Conservation (phyloP, 2,888 invertebrate species). For the Bedellia somnulentella region DNA sequence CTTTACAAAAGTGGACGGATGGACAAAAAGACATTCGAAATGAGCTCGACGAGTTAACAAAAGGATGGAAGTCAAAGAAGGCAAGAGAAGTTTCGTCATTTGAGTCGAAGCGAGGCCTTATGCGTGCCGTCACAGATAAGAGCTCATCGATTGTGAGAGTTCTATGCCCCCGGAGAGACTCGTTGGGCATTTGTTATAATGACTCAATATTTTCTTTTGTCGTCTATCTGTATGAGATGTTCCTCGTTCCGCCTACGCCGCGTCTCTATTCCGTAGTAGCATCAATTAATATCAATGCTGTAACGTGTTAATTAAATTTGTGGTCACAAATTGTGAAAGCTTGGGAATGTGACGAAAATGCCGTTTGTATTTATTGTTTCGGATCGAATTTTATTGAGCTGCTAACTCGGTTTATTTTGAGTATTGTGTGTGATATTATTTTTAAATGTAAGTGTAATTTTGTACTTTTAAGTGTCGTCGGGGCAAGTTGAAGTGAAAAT, state of each 20-base stretch:
- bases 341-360: constrained; percentile 33
- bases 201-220: constrained; percentile 59
- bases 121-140: constrained; percentile 52
- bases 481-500: too few relatives aligned
- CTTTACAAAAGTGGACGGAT: constrained; percentile 34
- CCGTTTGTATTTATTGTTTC: too few relatives aligned
- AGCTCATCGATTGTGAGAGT: constrained; percentile 43
- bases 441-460: too few relatives aligned
- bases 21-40: constrained; percentile 41
- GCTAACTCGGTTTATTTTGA: too few relatives aligned
- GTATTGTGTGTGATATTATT: too few relatives aligned
- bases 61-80: constrained; percentile 42
- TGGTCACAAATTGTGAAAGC: constrained; percentile 36
- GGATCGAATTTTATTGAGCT: too few relatives aligned
- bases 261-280: constrained; percentile 33
- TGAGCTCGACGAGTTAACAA: constrained; percentile 51
- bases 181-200: constrained; percentile 55
- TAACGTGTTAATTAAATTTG: constrained; percentile 53
- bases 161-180: constrained; percentile 35
- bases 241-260: constrained; percentile 23
- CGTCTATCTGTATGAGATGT: constrained; percentile 13
- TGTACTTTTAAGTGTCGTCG: too few relatives aligned
- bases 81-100: constrained; percentile 46
- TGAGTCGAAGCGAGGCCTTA: constrained; percentile 38
- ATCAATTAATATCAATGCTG: constrained; percentile 51